Base-by-base conservation (phyloP, 2,888 invertebrate species). In the Shargacucullia verbasci region DNA sequence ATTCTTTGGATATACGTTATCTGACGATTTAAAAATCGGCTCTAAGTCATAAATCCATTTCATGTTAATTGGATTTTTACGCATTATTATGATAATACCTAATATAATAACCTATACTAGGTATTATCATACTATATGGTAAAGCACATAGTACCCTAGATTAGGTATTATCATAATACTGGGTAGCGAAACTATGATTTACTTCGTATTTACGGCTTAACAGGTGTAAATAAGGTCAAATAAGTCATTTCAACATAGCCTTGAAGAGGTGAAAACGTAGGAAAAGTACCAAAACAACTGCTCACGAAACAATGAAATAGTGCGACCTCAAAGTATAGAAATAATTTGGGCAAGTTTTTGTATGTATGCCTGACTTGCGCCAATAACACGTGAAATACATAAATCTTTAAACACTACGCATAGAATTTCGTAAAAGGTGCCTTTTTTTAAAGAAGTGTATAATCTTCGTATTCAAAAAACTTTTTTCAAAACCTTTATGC, bases 401-500 rank as follows among this genome's bases (percentile, higher is more conserved):
- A 46, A 46, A 49, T 49, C 31, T 57, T 56, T 37, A 50, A 60
- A 46, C 58, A 39, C 41, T 59, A 60, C 54, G 60, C 69, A 69
- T 75, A 70, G 61, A 75, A 74, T 70, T 60, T 61, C 37, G 46
- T 59, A 69, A 62, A 77, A 54, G 52, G 66, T 65, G 57, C 64
- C 70, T 73, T 79, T 77, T 63, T 75, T 54, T 66, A 59, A 66
- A 58, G 43, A 59, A 44, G 58, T 50, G 63, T 54, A 45, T 53
- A 72, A 73, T 73, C 63, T 76, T 73, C 61, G 68, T 68, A 61
- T 69, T 67, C 68, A 69, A 75, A 69, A 72, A 64, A 71, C 70
- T 67, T 71, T 72, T 73, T 83, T 82, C 72, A 82, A 73, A 81
- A 79, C 78, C 76, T 81, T 81, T 80, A 84, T 83, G 75, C 82